Percentiles rank a stretch among this genome's conserved stretches.
Evolutionary conservation across 2,113 vertebrate species (phyloP).

Genomic region (Ceyx melanurus): DNA sequence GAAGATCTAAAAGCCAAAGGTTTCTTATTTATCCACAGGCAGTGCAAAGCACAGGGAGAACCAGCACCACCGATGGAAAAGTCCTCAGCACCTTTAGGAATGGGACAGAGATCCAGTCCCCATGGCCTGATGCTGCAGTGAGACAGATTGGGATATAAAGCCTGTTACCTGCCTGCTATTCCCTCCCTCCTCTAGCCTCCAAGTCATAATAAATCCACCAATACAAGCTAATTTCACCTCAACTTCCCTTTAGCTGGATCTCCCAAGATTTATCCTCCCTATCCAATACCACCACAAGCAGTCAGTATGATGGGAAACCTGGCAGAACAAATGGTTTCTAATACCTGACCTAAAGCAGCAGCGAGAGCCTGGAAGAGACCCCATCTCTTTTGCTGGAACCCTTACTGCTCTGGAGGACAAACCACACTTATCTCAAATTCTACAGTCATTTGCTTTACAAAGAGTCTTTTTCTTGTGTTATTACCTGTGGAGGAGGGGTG

Average conservation of each 20-base stretch:
- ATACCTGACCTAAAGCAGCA: background rate
- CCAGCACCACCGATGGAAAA: background rate
- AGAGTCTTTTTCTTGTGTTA: background rate
- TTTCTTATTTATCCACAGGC: background rate
- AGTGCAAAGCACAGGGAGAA: background rate
- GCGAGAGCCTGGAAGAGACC: background rate
- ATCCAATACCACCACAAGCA: background rate
- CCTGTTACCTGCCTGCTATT: background rate
- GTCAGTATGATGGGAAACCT: background rate
- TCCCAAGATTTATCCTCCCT: background rate
- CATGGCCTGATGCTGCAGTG: accelerated
- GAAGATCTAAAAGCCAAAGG: background rate
- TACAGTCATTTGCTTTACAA: background rate
- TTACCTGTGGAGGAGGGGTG: background rate
- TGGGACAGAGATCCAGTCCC: background rate
- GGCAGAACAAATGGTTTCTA: background rate
- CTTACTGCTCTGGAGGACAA: background rate
- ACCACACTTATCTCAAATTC: background rate
- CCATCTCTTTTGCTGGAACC: background rate
- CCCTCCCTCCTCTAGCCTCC: background rate
- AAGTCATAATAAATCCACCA: background rate
- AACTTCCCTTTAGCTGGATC: background rate
- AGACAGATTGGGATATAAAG: background rate
- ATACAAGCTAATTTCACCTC: background rate
- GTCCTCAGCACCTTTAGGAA: background rate